Evolutionary conservation across 2,797 vertebrate species (phyloP).

Genomic region (Lepilemur ruficaudatus): DNA sequence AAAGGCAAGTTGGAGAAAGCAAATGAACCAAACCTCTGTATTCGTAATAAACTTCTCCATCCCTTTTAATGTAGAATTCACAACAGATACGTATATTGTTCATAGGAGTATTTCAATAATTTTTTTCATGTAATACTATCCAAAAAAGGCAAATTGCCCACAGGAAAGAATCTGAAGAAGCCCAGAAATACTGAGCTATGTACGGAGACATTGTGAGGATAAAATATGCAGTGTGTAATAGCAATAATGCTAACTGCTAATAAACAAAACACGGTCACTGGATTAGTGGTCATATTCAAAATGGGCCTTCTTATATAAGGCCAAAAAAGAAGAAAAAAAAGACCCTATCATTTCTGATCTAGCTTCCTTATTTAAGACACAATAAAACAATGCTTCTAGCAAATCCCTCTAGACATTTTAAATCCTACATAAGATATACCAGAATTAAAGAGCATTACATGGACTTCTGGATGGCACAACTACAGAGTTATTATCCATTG

Average conservation of each 20-base stretch:
- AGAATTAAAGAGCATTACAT: constrained; percentile 59
- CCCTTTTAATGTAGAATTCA: constrained; percentile 48
- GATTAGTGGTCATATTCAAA: constrained; percentile 16
- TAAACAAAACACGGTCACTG: neutral
- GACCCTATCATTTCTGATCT: neutral
- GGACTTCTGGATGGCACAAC: neutral
- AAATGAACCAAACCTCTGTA: constrained; percentile 45
- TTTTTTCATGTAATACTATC: constrained; percentile 33
- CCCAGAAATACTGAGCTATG: constrained; percentile 1
- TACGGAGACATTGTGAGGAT: neutral
- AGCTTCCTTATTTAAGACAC: constrained; percentile 28
- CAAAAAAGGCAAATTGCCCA: constrained; percentile 59
- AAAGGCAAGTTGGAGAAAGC: constrained; percentile 48
- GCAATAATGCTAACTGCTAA: neutral
- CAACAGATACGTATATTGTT: constrained; percentile 37
- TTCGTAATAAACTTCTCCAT: constrained; percentile 29
- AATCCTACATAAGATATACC: constrained; percentile 34
- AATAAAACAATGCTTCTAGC: constrained; percentile 33
- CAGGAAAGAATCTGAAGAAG: constrained; percentile 22
- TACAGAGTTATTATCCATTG: constrained; percentile 31
- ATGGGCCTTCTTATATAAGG: constrained; percentile 2
- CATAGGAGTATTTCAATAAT: constrained; percentile 20
- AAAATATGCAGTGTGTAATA: neutral
- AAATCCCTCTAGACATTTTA: constrained; percentile 53
- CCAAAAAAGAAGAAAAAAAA: neutral